Conservation (phyloP, 1,140 invertebrate genomes). For the Lethocerus indicus region DNA sequence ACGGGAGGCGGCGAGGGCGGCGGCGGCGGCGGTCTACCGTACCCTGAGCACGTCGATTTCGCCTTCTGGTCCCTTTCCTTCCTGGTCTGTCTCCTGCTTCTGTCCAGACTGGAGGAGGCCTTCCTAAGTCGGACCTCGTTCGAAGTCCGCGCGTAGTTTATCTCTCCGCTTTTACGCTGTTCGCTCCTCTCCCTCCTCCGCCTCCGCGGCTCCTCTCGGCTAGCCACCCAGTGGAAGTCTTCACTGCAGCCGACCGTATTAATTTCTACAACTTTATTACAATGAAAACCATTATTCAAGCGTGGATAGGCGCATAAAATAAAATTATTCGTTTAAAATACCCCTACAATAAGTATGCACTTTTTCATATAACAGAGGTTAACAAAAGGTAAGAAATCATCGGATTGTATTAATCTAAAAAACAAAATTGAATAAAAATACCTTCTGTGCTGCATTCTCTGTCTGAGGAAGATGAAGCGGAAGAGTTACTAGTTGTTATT, state of each 20-base stretch:
- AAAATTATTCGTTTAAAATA: too few species aligned
- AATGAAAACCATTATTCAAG: neutral
- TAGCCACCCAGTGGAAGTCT: slow-evolving; percentile 17
- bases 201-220: slow-evolving; percentile 1
- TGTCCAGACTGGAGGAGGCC: slow-evolving; percentile 6
- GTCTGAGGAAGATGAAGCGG: slow-evolving; percentile 11
- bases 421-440: neutral
- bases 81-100: neutral
- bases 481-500: slow-evolving; percentile 8
- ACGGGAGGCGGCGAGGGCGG: neutral
- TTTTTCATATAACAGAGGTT: too few species aligned
- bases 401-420: neutral
- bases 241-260: slow-evolving; percentile 16
- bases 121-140: neutral
- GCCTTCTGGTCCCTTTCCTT: neutral
- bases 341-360: too few species aligned
- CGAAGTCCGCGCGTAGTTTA: neutral
- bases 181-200: slow-evolving; percentile 2
- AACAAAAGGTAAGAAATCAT: neutral
- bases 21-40: neutral
- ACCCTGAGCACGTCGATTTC: neutral
- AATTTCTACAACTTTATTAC: slow-evolving; percentile 12
- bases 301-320: neutral
- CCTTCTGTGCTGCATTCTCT: slow-evolving; percentile 9
- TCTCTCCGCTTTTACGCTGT: neutral